These are phyloP conservation scores for Harpagus bidentatus DNA, from an alignment of 2,113 vertebrate genomes.

Conservation along the genomic window DNA sequence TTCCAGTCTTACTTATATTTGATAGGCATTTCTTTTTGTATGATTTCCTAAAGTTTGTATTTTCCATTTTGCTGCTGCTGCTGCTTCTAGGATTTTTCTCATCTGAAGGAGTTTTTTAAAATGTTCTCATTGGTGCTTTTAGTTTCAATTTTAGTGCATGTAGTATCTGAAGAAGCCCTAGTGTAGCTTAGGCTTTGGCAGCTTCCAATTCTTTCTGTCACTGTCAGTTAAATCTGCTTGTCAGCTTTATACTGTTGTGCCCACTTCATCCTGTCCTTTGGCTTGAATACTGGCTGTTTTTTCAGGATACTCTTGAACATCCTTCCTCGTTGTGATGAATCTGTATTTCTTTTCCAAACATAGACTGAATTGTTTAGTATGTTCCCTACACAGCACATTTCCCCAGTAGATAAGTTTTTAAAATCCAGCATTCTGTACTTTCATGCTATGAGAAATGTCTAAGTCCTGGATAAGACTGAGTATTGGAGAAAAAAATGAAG, in stretches of 20 bases:
- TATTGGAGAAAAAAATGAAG: neutral
- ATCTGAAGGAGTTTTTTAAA: neutral
- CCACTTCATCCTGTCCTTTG: constrained; percentile 54
- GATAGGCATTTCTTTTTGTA: neutral
- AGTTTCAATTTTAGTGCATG: neutral
- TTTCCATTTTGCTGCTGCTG: neutral
- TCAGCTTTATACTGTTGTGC: constrained; percentile 46
- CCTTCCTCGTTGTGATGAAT: constrained; percentile 44
- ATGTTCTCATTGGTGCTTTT: neutral
- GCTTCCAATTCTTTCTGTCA: constrained; percentile 21
- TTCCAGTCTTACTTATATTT: neutral
- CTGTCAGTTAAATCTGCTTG: constrained; percentile 44
- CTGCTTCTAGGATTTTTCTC: neutral
- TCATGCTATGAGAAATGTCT: neutral
- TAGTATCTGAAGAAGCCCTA: constrained; percentile 4
- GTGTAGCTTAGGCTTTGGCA: constrained; percentile 18
- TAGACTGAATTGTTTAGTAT: constrained; percentile 4
- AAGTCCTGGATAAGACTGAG: neutral
- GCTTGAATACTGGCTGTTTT: constrained; percentile 4
- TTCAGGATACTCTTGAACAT: constrained; percentile 51
- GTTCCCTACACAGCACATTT: neutral
- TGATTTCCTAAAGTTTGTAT: neutral
- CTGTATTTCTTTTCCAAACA: constrained; percentile 51
- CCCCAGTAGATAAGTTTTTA: neutral
- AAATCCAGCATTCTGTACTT: constrained; percentile 10